phyloP scores from a whole-genome alignment of 1,140 invertebrate species.

The Probaryconus sp. region DNA sequence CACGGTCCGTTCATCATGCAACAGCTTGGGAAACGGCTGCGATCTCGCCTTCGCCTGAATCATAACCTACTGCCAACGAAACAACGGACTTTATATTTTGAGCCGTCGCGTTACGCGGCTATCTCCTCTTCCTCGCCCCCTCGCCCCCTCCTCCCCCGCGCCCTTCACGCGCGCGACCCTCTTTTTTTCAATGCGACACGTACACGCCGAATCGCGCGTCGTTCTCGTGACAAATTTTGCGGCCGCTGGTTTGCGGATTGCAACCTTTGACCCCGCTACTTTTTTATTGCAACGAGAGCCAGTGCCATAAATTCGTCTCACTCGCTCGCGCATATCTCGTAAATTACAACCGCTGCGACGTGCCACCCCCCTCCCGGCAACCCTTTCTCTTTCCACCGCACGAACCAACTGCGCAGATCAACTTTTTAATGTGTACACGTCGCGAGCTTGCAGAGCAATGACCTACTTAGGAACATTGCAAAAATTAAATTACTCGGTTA shows the following conservation, averaged over 20 bases:
- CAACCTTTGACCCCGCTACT: slow-evolving; percentile 27
- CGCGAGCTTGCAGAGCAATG: slow-evolving; percentile 8
- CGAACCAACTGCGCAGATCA: slow-evolving; percentile 9
- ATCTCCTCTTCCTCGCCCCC: neutral
- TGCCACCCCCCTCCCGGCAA: no score
- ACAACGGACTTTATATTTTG: slow-evolving; percentile 33
- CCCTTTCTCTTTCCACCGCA: slow-evolving; percentile 2
- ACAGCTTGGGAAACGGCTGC: slow-evolving; percentile 64
- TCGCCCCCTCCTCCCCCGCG: no score
- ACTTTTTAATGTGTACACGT: slow-evolving; percentile 47
- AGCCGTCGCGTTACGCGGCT: slow-evolving; percentile 12
- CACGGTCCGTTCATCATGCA: slow-evolving; percentile 65
- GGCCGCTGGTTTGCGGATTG: slow-evolving; percentile 26
- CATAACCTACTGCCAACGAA: slow-evolving; percentile 23
- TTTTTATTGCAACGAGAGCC: slow-evolving; percentile 39
- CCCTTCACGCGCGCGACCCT: slow-evolving; percentile 2
- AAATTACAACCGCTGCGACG: slow-evolving; percentile 27
- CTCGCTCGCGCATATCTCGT: slow-evolving; percentile 31
- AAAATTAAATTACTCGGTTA: slow-evolving; percentile 26
- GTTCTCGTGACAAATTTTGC: slow-evolving; percentile 43
- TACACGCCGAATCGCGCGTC: slow-evolving; percentile 33
- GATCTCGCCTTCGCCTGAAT: slow-evolving; percentile 15
- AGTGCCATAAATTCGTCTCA: slow-evolving; percentile 44
- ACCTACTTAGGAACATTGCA: slow-evolving; percentile 14
- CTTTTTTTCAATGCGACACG: slow-evolving; percentile 33